These are phyloP conservation scores for Serilophus lunatus DNA, from an alignment of 2,113 vertebrate genomes.

Conservation along the genomic window DNA sequence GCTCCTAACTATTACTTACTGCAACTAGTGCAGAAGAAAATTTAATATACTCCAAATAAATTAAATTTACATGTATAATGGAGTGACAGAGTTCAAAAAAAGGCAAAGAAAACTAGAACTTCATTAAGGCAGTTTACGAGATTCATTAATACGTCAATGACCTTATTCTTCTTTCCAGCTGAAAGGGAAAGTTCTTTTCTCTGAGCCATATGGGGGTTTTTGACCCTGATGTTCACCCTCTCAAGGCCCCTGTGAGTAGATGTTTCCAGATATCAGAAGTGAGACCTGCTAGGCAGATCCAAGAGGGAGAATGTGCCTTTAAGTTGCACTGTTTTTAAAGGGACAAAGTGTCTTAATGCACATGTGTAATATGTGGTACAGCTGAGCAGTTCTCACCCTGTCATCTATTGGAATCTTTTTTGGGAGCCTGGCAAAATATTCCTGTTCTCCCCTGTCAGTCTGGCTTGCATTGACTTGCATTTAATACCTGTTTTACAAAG, in stretches of 20 bases:
- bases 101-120: constrained; percentile 59
- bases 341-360: constrained; percentile 4
- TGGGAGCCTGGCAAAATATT: background rate
- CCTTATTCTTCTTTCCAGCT: constrained; percentile 33
- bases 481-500: constrained; percentile 50
- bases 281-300: constrained; percentile 36
- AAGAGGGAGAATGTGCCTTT: background rate
- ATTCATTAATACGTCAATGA: constrained; percentile 54
- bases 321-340: background rate
- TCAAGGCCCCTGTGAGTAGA: constrained; percentile 35
- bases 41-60: constrained; percentile 61
- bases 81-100: constrained; percentile 58
- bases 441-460: background rate
- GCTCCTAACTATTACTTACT: constrained; percentile 62
- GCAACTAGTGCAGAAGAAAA: constrained; percentile 39
- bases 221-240: constrained; percentile 49
- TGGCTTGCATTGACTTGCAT: constrained; percentile 53
- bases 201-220: constrained; percentile 44
- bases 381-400: background rate
- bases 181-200: constrained; percentile 53
- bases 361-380: background rate
- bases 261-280: constrained; percentile 25
- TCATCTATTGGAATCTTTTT: background rate
- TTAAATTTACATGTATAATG: constrained; percentile 53
- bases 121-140: constrained; percentile 55